These are phyloP conservation scores for Ruditapes philippinarum DNA, from an alignment of 1,140 invertebrate species.

Conservation along the genomic window DNA sequence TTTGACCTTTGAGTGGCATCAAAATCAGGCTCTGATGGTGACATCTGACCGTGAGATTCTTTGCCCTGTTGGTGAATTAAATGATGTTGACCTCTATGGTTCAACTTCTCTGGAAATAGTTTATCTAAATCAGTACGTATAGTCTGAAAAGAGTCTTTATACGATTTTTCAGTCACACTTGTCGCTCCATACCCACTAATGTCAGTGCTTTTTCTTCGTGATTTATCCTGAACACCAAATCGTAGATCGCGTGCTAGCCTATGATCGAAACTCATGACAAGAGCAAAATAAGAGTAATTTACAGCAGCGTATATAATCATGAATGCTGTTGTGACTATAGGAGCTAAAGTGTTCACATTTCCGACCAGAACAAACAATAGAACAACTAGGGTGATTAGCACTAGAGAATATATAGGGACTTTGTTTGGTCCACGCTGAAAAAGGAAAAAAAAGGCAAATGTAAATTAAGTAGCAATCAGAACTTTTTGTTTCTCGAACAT, in stretches of 20 bases:
- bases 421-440: slow-evolving; percentile 97
- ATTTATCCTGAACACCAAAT: slow-evolving; percentile 64
- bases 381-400: slow-evolving; percentile 95
- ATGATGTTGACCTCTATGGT: slow-evolving; percentile 80
- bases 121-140: slow-evolving; percentile 83
- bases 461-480: too few relatives aligned
- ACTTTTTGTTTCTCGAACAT: too few relatives aligned
- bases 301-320: slow-evolving; percentile 98
- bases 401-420: slow-evolving; percentile 96
- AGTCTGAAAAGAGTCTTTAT: slow-evolving; percentile 84
- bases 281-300: slow-evolving; percentile 98
- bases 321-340: slow-evolving; percentile 99
- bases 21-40: slow-evolving; percentile 82
- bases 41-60: slow-evolving; percentile 44
- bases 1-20: slow-evolving; percentile 79
- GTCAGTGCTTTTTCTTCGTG: neutral
- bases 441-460: slow-evolving; percentile 53
- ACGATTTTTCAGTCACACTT: slow-evolving; percentile 38
- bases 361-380: slow-evolving; percentile 97
- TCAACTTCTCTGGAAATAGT: slow-evolving; percentile 84
- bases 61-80: slow-evolving; percentile 72
- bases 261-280: slow-evolving; percentile 98
- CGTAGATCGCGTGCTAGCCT: slow-evolving; percentile 90
- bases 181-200: slow-evolving; percentile 72
- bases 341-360: slow-evolving; percentile 97